Conservation (phyloP, 2,113 vertebrate genomes). For the Perca fluviatilis region DNA sequence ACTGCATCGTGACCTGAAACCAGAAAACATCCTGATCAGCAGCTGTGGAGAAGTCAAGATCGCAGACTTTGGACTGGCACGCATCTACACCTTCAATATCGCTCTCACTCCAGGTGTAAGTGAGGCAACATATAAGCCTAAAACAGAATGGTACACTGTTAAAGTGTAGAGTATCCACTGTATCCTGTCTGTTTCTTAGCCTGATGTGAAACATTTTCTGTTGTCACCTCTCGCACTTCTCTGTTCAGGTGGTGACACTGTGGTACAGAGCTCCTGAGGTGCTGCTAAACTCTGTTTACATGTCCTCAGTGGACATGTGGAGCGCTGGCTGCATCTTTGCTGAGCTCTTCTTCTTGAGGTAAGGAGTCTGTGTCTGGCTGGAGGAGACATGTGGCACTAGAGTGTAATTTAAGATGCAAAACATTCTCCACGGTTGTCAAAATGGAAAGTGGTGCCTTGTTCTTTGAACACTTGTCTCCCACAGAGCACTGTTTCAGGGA, state of each 20-base stretch:
- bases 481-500: constrained; percentile 82
- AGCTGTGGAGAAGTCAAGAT: constrained; percentile 84
- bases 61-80: constrained; percentile 85
- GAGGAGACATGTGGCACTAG: neutral
- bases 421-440: neutral
- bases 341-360: constrained; percentile 84
- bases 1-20: constrained; percentile 86
- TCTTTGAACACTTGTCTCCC: neutral
- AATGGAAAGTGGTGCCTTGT: neutral
- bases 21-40: constrained; percentile 84
- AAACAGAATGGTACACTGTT: too few relatives aligned
- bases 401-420: neutral
- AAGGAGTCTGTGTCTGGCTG: neutral
- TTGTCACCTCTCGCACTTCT: neutral
- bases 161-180: too few relatives aligned
- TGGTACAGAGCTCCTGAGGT: constrained; percentile 88
- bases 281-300: constrained; percentile 83
- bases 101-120: constrained; percentile 87
- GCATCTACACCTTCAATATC: constrained; percentile 81
- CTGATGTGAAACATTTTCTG: neutral
- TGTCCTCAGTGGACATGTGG: constrained; percentile 86
- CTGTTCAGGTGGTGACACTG: constrained; percentile 84
- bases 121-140: constrained; percentile 10
- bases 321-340: constrained; percentile 86
- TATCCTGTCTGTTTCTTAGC: neutral